These are phyloP conservation scores for Meleagris gallopavo DNA, from an alignment of 2,113 vertebrate species.

Conservation along the genomic window DNA sequence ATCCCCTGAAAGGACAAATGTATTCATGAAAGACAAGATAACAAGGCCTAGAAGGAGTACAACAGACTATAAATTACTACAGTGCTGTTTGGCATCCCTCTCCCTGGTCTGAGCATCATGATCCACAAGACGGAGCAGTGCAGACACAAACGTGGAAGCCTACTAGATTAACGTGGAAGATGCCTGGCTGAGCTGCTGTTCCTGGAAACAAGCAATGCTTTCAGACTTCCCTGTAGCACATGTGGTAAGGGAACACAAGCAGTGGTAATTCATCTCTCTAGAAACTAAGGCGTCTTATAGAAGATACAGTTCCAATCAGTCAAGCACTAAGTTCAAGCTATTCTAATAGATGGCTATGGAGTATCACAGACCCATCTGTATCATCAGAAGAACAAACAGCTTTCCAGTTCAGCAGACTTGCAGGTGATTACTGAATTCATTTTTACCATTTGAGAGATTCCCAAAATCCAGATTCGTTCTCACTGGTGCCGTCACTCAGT, in stretches of 20 bases:
- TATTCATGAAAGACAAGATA: not conserved
- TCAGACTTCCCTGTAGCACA: not conserved
- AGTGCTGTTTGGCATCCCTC: not conserved
- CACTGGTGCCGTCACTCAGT: constrained; percentile 88
- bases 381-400: not conserved
- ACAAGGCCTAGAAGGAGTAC: not conserved
- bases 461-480: constrained; percentile 95
- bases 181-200: not conserved
- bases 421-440: not conserved
- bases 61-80: not conserved
- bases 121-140: not conserved
- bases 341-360: not conserved
- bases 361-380: not conserved
- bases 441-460: constrained; percentile 92
- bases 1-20: constrained; percentile 81
- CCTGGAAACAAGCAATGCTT: not conserved
- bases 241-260: not conserved
- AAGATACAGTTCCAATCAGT: not conserved
- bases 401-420: not conserved
- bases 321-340: not conserved
- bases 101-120: not conserved
- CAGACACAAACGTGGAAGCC: not conserved
- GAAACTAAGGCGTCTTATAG: not conserved
- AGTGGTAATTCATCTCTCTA: not conserved
- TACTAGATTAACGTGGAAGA: not conserved